Base-by-base conservation (phyloP, 64 coral and sea anemone genomes). In the Actinia equina region DNA sequence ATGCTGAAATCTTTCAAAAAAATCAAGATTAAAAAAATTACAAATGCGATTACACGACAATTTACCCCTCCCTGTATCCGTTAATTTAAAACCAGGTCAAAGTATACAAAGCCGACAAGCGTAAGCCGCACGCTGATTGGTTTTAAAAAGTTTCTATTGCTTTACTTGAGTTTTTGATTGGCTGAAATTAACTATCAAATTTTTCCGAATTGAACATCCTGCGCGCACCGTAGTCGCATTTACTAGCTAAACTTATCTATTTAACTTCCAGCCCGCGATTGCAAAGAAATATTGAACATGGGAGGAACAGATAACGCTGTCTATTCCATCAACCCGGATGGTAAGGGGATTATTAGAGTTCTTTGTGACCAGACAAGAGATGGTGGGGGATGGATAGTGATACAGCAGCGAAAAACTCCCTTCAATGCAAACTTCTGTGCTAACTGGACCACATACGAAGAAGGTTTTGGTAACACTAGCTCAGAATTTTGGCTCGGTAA, bases 401-500 rank as follows among this genome's bases (percentile, higher is more conserved):
- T 81, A 7, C 78, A 81, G 10, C 42, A 52, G 27, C 44, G 78
- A 52, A 20, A 20, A 81, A 49, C 10, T 37, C 78, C 78, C 78
- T 81, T 81, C 17, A n/a, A 81, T 49, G 52, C 78, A 3, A 52
- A 22, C 19, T 81, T 81, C 78, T 81, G 3, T 20, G 22, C 17
- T 0, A 52, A 46, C 43, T 81, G 78, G 78, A 51, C 42, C 44
- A 9, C 43, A 15, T 81, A 81, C 44, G 19, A 81, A 11, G 20
- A 44, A 18, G 78, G 78, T 7, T 81, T 81, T 81, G 78, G 78
- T 22, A 81, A 81, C 11, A 44, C 22, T 10, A 81, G 78, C 43
- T 49, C 18, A 18, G 78, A 81, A 81, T 81, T 81, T 44, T 81
- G 78, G 78, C 78, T 81, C 16, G 78, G 78, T 49, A 81, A 81